phyloP scores from a whole-genome alignment of 1,140 invertebrate species.

The Caerostris darwini region DNA sequence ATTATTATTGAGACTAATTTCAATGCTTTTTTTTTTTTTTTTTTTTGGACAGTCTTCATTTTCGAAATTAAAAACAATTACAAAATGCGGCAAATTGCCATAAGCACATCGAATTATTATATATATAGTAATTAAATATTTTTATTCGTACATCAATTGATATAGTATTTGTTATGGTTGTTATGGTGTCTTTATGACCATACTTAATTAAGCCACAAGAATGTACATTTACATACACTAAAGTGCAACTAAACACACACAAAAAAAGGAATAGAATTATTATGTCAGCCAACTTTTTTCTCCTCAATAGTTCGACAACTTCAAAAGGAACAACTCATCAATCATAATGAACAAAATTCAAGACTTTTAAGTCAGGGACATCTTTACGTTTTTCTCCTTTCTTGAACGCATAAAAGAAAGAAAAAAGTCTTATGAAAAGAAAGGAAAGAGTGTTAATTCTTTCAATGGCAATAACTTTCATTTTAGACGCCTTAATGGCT shows the following conservation, averaged over 20 bases:
- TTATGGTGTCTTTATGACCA: neutral
- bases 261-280: neutral
- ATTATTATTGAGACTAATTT: too few species aligned
- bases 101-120: too few species aligned
- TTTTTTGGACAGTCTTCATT: too few species aligned
- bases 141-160: neutral
- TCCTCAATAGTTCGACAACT: constrained; percentile 6
- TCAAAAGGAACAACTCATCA: neutral
- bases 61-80: too few species aligned
- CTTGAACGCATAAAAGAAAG: constrained; percentile 29
- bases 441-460: constrained; percentile 39
- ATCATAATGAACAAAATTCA: neutral
- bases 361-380: neutral
- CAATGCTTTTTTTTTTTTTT: too few species aligned
- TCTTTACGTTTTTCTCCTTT: neutral
- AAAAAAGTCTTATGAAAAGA: neutral
- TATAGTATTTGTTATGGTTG: neutral
- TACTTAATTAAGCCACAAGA: neutral
- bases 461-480: constrained; percentile 63
- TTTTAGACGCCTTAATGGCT: constrained; percentile 63
- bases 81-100: too few species aligned
- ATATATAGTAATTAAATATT: neutral
- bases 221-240: neutral
- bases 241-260: neutral
- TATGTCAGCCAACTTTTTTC: neutral